Base-by-base conservation (phyloP, 2,888 invertebrate species). In the Drosophila quasianomalipes region DNA sequence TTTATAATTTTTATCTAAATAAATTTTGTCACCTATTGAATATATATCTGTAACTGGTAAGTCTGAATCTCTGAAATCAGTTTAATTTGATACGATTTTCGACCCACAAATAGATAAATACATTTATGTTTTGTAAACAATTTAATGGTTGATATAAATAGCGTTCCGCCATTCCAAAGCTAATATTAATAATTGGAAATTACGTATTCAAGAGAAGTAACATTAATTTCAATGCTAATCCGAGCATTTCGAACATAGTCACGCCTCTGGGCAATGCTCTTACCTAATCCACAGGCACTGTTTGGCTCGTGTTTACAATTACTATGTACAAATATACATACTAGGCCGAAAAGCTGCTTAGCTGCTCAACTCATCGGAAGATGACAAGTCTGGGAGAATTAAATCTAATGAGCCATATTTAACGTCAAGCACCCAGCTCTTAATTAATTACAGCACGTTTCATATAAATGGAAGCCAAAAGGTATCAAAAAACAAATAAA, bases 141-240 rank as follows among this genome's bases (percentile, higher is more conserved):
- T 35, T 68, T 51, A 26, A 22, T 1, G 39, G 35, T 35, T 52
- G n/a, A 47, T 62, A 39, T 70, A 55, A 60, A 31, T 65, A 59
- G 22, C 41, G 14, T 9, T 12, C 5, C 55, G 51, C 52, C 28
- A 54, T 70, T 70, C 55, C 60, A 80, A 66, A 41, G 51, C 64
- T 35, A 68, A 74, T 59, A 61, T 28, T 44, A 66, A 72, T 71
- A 64, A 68, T 65, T 22, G 66, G 54, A 51, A 51, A 72, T 80
- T 83, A 67, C 51, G 26, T 44, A 80, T 80, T 68, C 81, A 70
- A 52, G 58, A 16, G 9, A 49, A 47, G 70, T 76, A 82, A 74
- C 82, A 82, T 76, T 22, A 19, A 70, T 70, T 70, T 70, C 70
- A 70, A 69, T 69, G 69, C 30, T 89, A 86, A 89, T 84, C 82